Evolutionary conservation across 2,888 invertebrate species (phyloP).

Genomic region (Dasysyrphus albostriatus): DNA sequence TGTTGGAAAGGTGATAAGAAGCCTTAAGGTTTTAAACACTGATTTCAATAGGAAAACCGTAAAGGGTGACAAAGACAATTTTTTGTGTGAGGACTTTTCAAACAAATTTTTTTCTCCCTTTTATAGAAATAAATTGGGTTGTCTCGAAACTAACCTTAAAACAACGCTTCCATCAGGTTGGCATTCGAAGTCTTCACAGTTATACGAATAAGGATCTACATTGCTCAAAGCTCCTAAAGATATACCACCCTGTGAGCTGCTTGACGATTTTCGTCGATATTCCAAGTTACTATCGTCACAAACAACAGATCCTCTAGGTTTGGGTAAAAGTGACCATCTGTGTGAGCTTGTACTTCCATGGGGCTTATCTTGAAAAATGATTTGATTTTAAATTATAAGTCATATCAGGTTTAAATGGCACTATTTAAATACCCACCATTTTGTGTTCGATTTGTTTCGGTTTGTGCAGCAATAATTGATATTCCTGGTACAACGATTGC

Average conservation of each 20-base stretch:
- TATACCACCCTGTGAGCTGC: conserved; percentile 80
- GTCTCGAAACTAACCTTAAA: conserved; percentile 85
- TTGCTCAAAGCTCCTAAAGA: conserved; percentile 70
- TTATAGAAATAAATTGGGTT: too few species aligned
- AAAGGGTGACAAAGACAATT: too few species aligned
- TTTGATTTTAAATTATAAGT: background rate
- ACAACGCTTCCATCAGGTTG: conserved; percentile 86
- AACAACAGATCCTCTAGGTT: conserved; percentile 84
- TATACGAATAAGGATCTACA: conserved; percentile 79
- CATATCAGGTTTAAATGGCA: background rate
- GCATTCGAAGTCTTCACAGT: conserved; percentile 84
- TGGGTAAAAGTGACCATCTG: conserved; percentile 81
- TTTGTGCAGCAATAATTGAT: conserved; percentile 91
- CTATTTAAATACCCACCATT: conserved; percentile 82
- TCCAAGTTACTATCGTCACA: conserved; percentile 82
- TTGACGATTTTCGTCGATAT: conserved; percentile 83
- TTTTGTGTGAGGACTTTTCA: background rate
- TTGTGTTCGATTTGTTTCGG: conserved; percentile 87
- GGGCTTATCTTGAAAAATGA: conserved; percentile 51
- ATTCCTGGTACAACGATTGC: conserved; percentile 94
- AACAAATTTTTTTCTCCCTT: background rate
- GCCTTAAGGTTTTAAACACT: too few species aligned
- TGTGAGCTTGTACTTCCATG: conserved; percentile 77
- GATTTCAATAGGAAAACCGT: too few species aligned
- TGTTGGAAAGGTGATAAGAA: too few species aligned